These are phyloP conservation scores for Drosophila lacicola DNA, from an alignment of 2,888 invertebrate species.

Conservation along the genomic window DNA sequence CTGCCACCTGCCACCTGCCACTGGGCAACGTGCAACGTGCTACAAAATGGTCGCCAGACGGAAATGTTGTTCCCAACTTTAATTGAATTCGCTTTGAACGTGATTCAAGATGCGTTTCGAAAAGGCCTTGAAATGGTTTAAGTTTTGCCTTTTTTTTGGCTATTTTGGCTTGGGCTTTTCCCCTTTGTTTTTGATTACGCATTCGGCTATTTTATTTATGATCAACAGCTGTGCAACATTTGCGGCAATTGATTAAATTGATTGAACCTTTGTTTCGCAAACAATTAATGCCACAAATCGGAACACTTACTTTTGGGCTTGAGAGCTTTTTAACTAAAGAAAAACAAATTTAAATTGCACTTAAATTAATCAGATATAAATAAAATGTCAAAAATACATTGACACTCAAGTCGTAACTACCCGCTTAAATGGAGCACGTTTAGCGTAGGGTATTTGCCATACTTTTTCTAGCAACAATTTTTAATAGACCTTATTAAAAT, in stretches of 20 bases:
- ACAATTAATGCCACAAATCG: constrained; percentile 1
- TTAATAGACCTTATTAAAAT: too few relatives aligned
- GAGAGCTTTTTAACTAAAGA: neutral
- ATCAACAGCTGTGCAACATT: constrained; percentile 36
- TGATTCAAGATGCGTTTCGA: constrained; percentile 30
- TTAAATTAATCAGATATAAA: neutral
- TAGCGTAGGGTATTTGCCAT: too few relatives aligned
- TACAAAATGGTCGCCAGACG: neutral
- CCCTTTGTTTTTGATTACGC: constrained; percentile 24
- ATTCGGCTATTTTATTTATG: constrained; percentile 10
- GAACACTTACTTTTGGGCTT: too few relatives aligned
- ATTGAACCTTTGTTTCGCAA: neutral
- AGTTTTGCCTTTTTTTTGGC: neutral
- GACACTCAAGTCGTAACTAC: too few relatives aligned
- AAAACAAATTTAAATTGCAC: neutral
- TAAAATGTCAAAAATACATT: constrained; percentile 1
- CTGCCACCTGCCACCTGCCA: constrained; percentile 14
- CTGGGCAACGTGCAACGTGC: constrained; percentile 21
- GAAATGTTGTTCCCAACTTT: constrained; percentile 42
- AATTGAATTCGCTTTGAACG: constrained; percentile 53
- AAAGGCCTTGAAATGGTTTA: constrained; percentile 12
- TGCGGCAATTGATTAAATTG: neutral
- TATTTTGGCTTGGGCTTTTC: neutral
- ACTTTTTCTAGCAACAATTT: too few relatives aligned
- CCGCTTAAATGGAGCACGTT: too few relatives aligned